Base-by-base conservation (phyloP, 2,797 vertebrate genomes). In the Cyprinodon diabolis region DNA sequence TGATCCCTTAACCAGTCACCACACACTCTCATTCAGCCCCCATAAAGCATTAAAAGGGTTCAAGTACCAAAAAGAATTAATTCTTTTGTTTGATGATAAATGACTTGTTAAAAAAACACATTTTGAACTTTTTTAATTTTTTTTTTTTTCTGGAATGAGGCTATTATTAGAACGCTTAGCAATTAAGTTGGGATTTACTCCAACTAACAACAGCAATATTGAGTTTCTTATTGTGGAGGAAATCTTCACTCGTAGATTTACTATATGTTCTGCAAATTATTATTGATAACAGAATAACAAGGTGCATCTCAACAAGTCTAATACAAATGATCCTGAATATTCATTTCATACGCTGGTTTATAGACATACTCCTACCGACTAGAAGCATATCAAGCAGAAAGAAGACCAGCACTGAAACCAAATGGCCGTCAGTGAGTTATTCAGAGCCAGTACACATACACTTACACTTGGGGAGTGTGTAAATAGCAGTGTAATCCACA, bases 401-500 rank as follows among this genome's bases (percentile, higher is more conserved):
- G 9, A 63, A 19, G 13, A 70, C 30, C 60, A 77, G 74, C 54
- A 69, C 71, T 68, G 51, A 30, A 75, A 51, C 48, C 69, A 48
- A 79, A 82, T 56, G 68, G 71, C 68, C 30, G 8, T 69, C 56
- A 45, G 55, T 57, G 66, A 68, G 72, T 85, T 71, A 76, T 74
- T 54, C 30, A 35, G 19, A 77, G 62, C 69, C 19, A 40, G 67
- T 71, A 58, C 6, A 72, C 23, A 65, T 52, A 68, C 76, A 69
- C 69, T 78, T 72, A 83, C 76, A 76, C 67, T 60, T 35, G 55
- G 71, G 43, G 68, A 89, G 90, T 84, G 90, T 91, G 87, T 93
- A 91, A 91, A 90, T 88, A 81, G 70, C 49, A 19, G 85, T 85
- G 90, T 92, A 90, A 94, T 92, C 92, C 91, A 85, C 77, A 82